Percentiles rank a stretch among this genome's conserved stretches.
These are phyloP conservation scores for Linnaemya vulpina DNA, from an alignment of 2,888 invertebrate genomes.

Conservation along the genomic window DNA sequence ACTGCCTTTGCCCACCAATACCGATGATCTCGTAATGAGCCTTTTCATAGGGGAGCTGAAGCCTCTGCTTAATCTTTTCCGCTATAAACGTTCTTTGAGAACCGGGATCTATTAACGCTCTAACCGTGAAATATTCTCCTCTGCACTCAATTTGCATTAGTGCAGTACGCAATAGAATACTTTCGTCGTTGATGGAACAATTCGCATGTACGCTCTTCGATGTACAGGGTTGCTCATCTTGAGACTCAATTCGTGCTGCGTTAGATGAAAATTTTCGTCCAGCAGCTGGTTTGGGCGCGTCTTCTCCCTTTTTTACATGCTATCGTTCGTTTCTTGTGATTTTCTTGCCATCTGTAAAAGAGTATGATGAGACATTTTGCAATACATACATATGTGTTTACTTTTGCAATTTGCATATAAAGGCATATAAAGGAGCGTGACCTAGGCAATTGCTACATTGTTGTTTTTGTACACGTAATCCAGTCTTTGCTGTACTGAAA, in stretches of 20 bases:
- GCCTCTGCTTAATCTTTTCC: background rate
- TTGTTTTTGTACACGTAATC: background rate
- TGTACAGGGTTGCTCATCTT: too few relatives aligned
- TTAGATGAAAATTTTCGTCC: too few relatives aligned
- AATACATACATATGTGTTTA: background rate
- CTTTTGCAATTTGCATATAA: background rate
- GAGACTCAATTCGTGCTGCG: too few relatives aligned
- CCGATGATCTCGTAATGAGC: too few relatives aligned
- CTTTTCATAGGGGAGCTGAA: too few relatives aligned
- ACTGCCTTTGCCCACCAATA: too few relatives aligned
- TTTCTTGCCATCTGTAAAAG: too few relatives aligned
- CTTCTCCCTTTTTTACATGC: too few relatives aligned
- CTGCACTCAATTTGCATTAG: background rate
- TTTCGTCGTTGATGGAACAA: background rate
- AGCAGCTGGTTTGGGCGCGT: too few relatives aligned
- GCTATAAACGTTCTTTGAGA: background rate
- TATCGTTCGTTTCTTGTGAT: too few relatives aligned
- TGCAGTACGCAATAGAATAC: background rate
- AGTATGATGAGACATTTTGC: background rate
- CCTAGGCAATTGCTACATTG: background rate
- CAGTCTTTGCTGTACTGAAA: background rate
- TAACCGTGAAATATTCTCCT: background rate
- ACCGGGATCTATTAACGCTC: background rate
- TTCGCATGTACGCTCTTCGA: background rate
- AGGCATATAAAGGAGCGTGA: background rate